Percentiles rank a stretch among this genome's conserved stretches.
phyloP scores from a whole-genome alignment of 2,888 invertebrate species.

The Melieria picta region DNA sequence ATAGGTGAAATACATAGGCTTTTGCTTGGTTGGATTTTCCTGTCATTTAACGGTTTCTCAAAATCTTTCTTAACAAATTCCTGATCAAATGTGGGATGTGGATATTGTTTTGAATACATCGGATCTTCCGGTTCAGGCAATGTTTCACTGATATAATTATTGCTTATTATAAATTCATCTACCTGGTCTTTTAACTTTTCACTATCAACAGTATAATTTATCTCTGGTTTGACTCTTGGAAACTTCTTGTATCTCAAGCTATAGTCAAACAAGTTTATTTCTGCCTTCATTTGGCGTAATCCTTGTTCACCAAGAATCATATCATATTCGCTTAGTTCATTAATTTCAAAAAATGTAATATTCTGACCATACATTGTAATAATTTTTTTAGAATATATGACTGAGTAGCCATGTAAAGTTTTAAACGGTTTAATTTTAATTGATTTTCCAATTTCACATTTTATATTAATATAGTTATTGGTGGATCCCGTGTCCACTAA shows the following conservation, averaged over 20 bases:
- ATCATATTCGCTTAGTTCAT: too few relatives aligned
- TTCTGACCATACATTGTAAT: too few relatives aligned
- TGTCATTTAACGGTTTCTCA: slow-evolving; percentile 18
- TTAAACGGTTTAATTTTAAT: background rate
- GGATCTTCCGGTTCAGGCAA: background rate
- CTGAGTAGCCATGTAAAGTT: slow-evolving; percentile 1
- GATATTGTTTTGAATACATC: background rate
- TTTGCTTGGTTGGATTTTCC: background rate
- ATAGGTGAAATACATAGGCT: too few relatives aligned
- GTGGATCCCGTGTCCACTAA: background rate
- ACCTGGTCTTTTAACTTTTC: background rate
- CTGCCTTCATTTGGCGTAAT: too few relatives aligned
- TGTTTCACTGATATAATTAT: background rate
- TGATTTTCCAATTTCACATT: background rate
- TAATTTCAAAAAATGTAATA: too few relatives aligned
- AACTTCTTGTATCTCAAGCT: background rate
- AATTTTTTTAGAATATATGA: too few relatives aligned
- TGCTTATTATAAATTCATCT: background rate
- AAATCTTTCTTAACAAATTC: slow-evolving; percentile 30
- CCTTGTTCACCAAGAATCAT: too few relatives aligned
- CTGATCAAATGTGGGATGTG: slow-evolving; percentile 23
- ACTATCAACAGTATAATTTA: slow-evolving; percentile 1
- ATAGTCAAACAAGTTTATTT: background rate
- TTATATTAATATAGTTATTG: slow-evolving; percentile 14
- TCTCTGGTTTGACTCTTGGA: background rate